Conservation (phyloP, 2,888 invertebrate genomes). For the Andrena flavipes region DNA sequence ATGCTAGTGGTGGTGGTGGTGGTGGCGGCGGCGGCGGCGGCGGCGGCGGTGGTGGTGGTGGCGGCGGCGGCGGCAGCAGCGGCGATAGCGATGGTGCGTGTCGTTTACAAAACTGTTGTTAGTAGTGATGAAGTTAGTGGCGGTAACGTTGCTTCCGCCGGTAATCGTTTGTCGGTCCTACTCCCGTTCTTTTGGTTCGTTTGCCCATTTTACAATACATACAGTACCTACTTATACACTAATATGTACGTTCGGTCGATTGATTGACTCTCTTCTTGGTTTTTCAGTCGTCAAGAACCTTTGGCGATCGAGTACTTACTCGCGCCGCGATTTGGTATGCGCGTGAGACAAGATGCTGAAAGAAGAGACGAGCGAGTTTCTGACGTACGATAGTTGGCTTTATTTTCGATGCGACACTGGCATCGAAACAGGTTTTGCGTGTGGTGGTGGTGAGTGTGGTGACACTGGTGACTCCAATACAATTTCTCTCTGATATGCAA, state of each 20-base stretch:
- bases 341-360: slow-evolving; percentile 25
- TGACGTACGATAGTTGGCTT: background rate
- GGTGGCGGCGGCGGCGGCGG: no score
- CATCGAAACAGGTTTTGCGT: slow-evolving; percentile 7
- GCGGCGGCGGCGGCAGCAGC: background rate
- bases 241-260: background rate
- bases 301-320: background rate
- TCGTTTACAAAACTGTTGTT: slow-evolving; percentile 33
- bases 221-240: background rate
- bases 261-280: background rate
- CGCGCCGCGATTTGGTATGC: background rate
- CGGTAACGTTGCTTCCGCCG: slow-evolving; percentile 21
- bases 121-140: slow-evolving; percentile 46
- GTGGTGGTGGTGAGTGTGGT: background rate
- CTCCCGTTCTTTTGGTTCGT: background rate
- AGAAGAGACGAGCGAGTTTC: background rate
- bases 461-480: slow-evolving; percentile 1
- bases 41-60: background rate
- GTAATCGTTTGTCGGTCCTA: slow-evolving; percentile 6
- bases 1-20: no score
- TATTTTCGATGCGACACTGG: slow-evolving; percentile 15
- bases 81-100: slow-evolving; percentile 10
- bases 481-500: slow-evolving; percentile 46
- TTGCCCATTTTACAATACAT: background rate
- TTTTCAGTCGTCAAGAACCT: background rate